A percentile compares a stretch with the other conserved stretches of the same genome.
phyloP scores from a whole-genome alignment of 1,140 invertebrate species.

The Sesamia nonagrioides region DNA sequence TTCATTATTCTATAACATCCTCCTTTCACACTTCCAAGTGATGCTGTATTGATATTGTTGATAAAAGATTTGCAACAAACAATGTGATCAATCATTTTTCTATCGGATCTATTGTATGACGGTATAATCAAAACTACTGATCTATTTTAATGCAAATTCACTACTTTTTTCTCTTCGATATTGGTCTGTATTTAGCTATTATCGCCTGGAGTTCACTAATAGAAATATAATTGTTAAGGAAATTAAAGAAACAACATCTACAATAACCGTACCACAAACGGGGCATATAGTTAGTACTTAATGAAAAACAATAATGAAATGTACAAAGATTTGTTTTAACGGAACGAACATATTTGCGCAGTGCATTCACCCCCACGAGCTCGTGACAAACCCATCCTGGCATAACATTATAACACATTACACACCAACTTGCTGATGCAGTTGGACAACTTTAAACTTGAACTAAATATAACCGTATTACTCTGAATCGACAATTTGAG shows the following conservation, averaged over 20 bases:
- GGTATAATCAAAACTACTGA: neutral
- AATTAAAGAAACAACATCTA: slow-evolving; percentile 12
- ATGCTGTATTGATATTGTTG: neutral
- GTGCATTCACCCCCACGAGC: slow-evolving; percentile 70
- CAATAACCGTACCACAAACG: slow-evolving; percentile 26
- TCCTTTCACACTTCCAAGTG: slow-evolving; percentile 24
- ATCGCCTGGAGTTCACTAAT: slow-evolving; percentile 11
- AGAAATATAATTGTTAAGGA: neutral
- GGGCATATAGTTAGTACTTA: neutral
- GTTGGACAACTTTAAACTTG: slow-evolving; percentile 37
- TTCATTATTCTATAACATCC: slow-evolving; percentile 21
- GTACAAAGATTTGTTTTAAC: slow-evolving; percentile 68
- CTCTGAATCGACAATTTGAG: slow-evolving; percentile 25
- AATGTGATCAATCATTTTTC: slow-evolving; percentile 1
- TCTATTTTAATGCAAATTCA: slow-evolving; percentile 2
- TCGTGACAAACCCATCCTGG: slow-evolving; percentile 72
- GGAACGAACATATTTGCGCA: slow-evolving; percentile 67
- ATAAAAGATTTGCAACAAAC: neutral
- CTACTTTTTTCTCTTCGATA: neutral
- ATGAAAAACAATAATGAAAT: slow-evolving; percentile 53
- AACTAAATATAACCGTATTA: slow-evolving; percentile 8
- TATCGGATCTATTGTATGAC: neutral
- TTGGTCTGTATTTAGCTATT: neutral
- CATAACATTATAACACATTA: slow-evolving; percentile 65
- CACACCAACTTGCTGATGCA: slow-evolving; percentile 39